These are phyloP conservation scores for Coracopsis vasa DNA, from an alignment of 2,113 vertebrate genomes.

Conservation along the genomic window DNA sequence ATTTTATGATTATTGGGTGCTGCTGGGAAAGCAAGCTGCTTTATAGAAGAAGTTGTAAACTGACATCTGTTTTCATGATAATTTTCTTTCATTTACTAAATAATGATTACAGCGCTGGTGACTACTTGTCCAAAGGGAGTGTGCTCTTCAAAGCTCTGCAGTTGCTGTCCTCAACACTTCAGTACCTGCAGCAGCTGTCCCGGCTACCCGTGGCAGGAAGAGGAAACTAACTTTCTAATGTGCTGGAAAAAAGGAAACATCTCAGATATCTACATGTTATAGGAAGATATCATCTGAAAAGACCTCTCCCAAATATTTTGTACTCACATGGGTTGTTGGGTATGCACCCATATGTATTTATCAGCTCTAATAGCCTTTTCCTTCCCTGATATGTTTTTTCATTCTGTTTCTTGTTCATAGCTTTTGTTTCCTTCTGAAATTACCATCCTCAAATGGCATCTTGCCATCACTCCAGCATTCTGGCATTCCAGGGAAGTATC, in stretches of 20 bases:
- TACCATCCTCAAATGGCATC: neutral
- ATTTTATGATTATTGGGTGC: neutral
- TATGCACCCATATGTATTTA: neutral
- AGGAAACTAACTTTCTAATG: neutral
- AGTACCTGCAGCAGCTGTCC: neutral
- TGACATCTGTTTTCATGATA: neutral
- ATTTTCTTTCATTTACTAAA: neutral
- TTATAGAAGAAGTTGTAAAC: neutral
- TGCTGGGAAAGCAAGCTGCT: neutral
- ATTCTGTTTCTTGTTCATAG: neutral
- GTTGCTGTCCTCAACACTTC: neutral
- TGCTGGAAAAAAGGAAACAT: neutral
- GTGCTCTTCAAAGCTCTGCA: neutral
- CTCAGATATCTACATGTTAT: neutral
- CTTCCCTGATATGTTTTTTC: neutral
- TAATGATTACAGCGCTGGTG: neutral
- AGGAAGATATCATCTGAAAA: neutral
- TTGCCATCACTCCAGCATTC: neutral
- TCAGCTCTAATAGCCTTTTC: neutral
- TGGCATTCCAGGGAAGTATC: neutral
- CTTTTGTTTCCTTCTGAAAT: neutral
- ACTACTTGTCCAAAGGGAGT: neutral
- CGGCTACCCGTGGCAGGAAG: neutral
- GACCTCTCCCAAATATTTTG: neutral
- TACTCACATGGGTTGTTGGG: neutral